Base-by-base conservation (phyloP, 1,140 invertebrate species). In the Pomacea maculata region DNA sequence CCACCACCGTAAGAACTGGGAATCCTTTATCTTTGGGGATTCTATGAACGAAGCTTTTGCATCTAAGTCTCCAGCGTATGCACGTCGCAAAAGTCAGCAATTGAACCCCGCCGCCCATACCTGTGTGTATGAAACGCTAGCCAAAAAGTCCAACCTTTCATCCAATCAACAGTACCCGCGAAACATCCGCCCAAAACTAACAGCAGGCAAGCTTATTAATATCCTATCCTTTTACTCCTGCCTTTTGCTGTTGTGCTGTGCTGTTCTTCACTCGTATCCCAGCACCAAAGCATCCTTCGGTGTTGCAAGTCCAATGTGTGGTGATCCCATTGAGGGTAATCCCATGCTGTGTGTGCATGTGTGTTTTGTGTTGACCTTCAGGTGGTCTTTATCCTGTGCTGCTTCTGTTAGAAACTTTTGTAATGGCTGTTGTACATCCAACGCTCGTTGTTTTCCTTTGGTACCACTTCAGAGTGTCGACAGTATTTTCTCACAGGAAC, bases 61-160 rank as follows among this genome's bases (percentile, higher is more conserved):
- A 64, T 74, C 75, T 57, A 67, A 82, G 74, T 75, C 77, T 72
- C 78, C 83, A 45, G 75, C 83, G 55, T 80, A 84, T 81, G 81
- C 80, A 75, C 81, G 77, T 54, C 79, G 61, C 74, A 82, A 82
- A 79, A 75, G 71, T 54, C 77, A 82, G 77, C 80, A 63, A 45
- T 57, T 67, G 65, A 64, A 57, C 52, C 82, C 84, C 72, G 80
- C 78, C 29, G 82, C 82, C 34, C 88, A 89, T 83, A 88, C 86
- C 82, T 89, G 88, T 80, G 85, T 89, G 73, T 89, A 88, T 85
- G 88, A 89, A 85, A 89, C 88, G 72, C 80, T 89, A 82, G 88
- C 88, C 82, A 89, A 89, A 86, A 86, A 86, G 85, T 88, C 87
- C 84, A 89, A 89, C 85, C 84, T 89, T 82, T 87, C 77, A 19